phyloP scores from a whole-genome alignment of 2,888 invertebrate genomes.

The Hermodice carunculata region DNA sequence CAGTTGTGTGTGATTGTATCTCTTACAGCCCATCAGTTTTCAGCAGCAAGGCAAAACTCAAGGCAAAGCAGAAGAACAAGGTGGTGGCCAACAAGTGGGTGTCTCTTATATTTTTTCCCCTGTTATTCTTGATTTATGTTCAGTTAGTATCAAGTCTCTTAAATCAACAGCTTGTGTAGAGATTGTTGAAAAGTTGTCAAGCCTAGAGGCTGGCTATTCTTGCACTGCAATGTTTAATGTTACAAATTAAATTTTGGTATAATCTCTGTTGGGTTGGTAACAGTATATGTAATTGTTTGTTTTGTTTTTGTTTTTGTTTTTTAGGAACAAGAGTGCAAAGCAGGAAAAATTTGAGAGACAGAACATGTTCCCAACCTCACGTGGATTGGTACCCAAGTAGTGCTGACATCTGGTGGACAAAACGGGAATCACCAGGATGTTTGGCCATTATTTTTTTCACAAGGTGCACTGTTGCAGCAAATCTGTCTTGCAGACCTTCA shows the following conservation, averaged over 20 bases:
- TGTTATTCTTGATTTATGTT: no score
- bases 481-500: no score
- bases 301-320: no score
- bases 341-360: background rate
- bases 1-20: background rate
- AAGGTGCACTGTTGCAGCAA: no score
- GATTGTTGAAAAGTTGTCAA: no score
- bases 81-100: background rate
- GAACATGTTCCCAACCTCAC: slow-evolving; percentile 25
- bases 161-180: no score
- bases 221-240: no score
- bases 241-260: no score
- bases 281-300: no score
- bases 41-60: slow-evolving; percentile 49
- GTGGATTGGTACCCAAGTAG: slow-evolving; percentile 33
- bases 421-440: background rate
- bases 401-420: slow-evolving; percentile 2
- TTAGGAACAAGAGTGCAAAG: background rate
- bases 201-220: no score
- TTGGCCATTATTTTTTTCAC: no score
- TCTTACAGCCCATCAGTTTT: slow-evolving; percentile 53
- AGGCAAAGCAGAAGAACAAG: slow-evolving; percentile 21
- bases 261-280: background rate
- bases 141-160: no score
- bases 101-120: background rate